These are phyloP conservation scores for Macrocentrus cingulum DNA, from an alignment of 1,140 invertebrate genomes.

Conservation along the genomic window DNA sequence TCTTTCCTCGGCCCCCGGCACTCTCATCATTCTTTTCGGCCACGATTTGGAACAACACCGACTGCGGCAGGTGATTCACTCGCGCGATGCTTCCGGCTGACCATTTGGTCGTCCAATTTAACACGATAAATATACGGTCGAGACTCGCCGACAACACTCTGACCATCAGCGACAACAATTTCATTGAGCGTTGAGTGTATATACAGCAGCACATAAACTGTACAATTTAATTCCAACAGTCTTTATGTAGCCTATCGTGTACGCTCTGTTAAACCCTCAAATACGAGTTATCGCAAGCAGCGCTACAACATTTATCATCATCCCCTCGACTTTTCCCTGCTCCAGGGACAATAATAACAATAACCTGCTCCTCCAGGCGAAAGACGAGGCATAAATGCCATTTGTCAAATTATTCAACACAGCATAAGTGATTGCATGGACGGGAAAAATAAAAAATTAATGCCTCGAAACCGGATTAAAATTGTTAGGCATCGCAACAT, in stretches of 20 bases:
- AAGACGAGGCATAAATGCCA: no score
- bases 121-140: slow-evolving; percentile 3
- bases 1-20: not conserved
- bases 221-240: slow-evolving; percentile 17
- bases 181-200: not conserved
- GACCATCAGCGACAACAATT: no score
- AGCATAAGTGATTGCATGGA: not conserved
- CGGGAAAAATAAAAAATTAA: not conserved
- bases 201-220: not conserved
- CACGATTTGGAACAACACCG: not conserved
- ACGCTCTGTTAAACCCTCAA: not conserved
- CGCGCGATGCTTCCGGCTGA: slow-evolving; percentile 25
- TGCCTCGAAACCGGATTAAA: slow-evolving; percentile 7
- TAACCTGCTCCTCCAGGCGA: not conserved
- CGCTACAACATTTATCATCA: not conserved
- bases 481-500: slow-evolving; percentile 13
- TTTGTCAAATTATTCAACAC: not conserved
- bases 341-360: not conserved
- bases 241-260: not conserved
- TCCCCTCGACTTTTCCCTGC: not conserved
- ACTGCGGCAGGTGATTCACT: slow-evolving; percentile 28
- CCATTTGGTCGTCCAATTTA: slow-evolving; percentile 32
- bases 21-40: not conserved
- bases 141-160: not conserved
- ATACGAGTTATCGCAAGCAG: not conserved